Evolutionary conservation across 2,888 invertebrate genomes (phyloP), one percentile per base, ranked within the genome.

Genomic region (Patella depressa): DNA sequence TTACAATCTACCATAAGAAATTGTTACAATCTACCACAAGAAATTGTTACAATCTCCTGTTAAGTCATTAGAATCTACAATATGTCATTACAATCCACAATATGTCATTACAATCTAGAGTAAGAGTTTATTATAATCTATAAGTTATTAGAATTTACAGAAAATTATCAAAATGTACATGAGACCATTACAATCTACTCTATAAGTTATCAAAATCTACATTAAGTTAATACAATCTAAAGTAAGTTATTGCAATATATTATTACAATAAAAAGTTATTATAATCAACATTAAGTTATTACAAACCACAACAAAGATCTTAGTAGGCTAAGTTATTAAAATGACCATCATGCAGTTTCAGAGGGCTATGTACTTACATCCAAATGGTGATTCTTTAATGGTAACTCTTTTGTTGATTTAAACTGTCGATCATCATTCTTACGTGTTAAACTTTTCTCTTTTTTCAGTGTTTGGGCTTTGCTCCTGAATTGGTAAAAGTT

Each of bases 391-490:
- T 34, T 34, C 34, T 34, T 34, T 34, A 34, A 34, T 34, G 34
- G 34, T 34, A 34, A 34, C 34, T 34, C 34, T 34, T 34, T 34
- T 34, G 3, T 34, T 34, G 34, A 34, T 34, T 34, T 34, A 34
- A 34, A 34, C 34, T 34, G 34, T 34, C 34, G 3, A 34, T 34
- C 34, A 34, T 34, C 34, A 34, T 34, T 34, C 34, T 34, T 34
- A 34, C 34, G 3, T 34, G 34, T 34, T 34, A 3, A 34, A 34
- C 34, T 34, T 34, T 34, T 34, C 34, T 34, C 34, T 34, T 34
- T 1, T 76, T 77, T 17, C 78, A 81, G 81, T 81, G 81, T 75
- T 54, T 74, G 19, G 73, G 73, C 7, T 79, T 78, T 53, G 78
- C 75, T 15, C 79, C 79, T 19, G 59, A 76, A 3, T 15, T 81